Conservation (phyloP, 2,797 vertebrate genomes). For the Silurus aristotelis region DNA sequence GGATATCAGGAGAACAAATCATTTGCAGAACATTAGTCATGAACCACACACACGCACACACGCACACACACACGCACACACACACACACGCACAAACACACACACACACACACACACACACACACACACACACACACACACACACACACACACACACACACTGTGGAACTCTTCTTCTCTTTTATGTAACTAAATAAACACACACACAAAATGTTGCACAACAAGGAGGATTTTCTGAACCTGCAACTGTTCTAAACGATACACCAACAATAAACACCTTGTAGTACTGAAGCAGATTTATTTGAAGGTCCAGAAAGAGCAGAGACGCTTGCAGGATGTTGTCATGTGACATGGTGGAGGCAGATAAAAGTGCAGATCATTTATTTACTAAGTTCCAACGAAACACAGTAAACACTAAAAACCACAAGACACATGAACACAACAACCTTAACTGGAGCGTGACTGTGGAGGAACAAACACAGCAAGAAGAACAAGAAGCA, state of each 20-base stretch:
- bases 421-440: too few relatives aligned
- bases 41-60: not conserved
- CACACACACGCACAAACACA: too few relatives aligned
- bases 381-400: too few relatives aligned
- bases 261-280: not conserved
- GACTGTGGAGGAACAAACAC: too few relatives aligned
- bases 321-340: not conserved
- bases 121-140: too few relatives aligned
- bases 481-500: too few relatives aligned
- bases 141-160: not conserved
- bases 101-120: too few relatives aligned
- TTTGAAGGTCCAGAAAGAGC: not conserved
- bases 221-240: not conserved
- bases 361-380: too few relatives aligned
- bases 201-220: not conserved
- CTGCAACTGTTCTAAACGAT: not conserved
- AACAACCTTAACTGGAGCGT: too few relatives aligned
- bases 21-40: not conserved
- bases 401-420: too few relatives aligned
- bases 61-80: too few relatives aligned
- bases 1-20: not conserved
- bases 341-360: too few relatives aligned
- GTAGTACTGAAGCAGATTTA: not conserved
- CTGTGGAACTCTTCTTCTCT: not conserved
- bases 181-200: not conserved